Evolutionary conservation across 2,113 vertebrate species (phyloP).

Genomic region (Actenoides hombroni): DNA sequence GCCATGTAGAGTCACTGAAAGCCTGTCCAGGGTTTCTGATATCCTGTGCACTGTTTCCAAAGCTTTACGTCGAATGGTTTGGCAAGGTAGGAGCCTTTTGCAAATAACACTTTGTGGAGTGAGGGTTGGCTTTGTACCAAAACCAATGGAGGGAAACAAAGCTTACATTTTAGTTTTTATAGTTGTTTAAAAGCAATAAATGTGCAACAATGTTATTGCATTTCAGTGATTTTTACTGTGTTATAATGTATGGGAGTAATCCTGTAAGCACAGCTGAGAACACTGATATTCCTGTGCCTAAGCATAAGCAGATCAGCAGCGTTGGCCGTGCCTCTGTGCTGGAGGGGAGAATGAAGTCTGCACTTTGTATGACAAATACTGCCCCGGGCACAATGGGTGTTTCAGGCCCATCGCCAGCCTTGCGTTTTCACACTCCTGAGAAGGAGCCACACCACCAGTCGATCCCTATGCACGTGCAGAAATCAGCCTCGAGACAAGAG

Average conservation of each 20-base stretch:
- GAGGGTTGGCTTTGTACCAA: constrained; percentile 44
- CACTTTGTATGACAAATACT: neutral
- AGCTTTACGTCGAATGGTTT: constrained; percentile 48
- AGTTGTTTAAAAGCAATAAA: constrained; percentile 30
- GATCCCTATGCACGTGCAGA: neutral
- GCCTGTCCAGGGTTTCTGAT: neutral
- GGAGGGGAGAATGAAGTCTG: neutral
- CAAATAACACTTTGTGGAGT: constrained; percentile 32
- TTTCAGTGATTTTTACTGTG: constrained; percentile 20
- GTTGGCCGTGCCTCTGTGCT: neutral
- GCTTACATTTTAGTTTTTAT: neutral
- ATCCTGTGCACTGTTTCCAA: constrained; percentile 31
- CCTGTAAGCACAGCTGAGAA: neutral
- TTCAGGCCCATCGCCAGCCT: neutral
- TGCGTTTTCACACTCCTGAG: neutral
- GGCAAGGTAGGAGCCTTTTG: constrained; percentile 19
- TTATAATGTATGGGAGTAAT: neutral
- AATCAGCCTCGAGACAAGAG: neutral
- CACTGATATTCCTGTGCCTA: neutral
- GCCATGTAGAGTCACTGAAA: constrained; percentile 12
- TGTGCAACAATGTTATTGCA: neutral
- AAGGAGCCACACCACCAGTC: neutral
- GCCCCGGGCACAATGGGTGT: neutral
- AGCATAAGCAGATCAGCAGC: neutral
- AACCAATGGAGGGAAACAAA: constrained; percentile 9